phyloP scores from a whole-genome alignment of 2,797 vertebrate genomes.

The Argya squamiceps region DNA sequence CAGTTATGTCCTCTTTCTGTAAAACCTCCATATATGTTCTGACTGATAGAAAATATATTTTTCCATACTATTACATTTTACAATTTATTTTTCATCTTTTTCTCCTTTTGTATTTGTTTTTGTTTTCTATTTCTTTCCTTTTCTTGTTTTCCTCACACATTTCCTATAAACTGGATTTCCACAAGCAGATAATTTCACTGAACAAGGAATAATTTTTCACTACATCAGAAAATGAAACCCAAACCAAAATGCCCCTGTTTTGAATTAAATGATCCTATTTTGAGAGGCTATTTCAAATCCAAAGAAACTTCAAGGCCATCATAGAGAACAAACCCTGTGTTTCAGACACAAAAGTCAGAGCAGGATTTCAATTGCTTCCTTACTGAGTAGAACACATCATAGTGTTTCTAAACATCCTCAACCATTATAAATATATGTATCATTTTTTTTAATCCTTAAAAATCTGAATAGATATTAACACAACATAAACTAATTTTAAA shows the following conservation, averaged over 20 bases:
- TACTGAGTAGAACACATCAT: neutral
- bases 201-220: slow-evolving; percentile 1
- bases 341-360: neutral
- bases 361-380: neutral
- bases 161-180: neutral
- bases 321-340: neutral
- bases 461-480: neutral
- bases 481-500: neutral
- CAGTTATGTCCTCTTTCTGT: neutral
- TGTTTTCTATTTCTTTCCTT: neutral
- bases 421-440: neutral
- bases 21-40: slow-evolving; percentile 18
- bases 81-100: neutral
- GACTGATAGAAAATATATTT: slow-evolving; percentile 46
- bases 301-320: neutral
- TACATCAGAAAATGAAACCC: neutral
- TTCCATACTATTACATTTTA: neutral
- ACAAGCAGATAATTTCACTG: neutral
- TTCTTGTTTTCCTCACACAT: neutral
- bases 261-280: neutral
- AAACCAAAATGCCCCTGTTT: neutral
- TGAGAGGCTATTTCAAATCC: neutral
- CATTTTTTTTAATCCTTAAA: neutral
- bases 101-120: neutral
- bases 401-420: neutral